Percentiles rank a stretch among this genome's conserved stretches.
Evolutionary conservation across 2,888 invertebrate species (phyloP).

Genomic region (Cantharis lateralis): DNA sequence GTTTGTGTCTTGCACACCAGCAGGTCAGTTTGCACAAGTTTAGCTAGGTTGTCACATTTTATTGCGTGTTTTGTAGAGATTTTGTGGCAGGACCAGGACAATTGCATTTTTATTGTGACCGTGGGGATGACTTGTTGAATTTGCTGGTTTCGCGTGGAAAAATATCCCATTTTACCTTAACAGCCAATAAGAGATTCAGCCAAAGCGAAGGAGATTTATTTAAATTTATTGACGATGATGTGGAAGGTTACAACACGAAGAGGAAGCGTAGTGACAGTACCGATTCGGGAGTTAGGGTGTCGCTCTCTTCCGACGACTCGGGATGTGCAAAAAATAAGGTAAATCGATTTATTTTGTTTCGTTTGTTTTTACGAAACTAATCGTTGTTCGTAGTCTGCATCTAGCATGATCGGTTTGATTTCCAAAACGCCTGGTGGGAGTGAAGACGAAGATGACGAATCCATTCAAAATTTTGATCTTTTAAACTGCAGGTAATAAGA

Average conservation of each 20-base stretch:
- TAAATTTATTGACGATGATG: constrained; percentile 31
- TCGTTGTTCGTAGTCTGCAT: not conserved
- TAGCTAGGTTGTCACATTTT: too few species aligned
- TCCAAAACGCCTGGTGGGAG: constrained; percentile 55
- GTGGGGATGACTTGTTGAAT: constrained; percentile 56
- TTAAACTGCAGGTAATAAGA: not conserved
- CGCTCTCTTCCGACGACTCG: constrained; percentile 52
- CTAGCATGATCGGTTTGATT: constrained; percentile 37
- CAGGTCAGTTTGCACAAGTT: constrained; percentile 54
- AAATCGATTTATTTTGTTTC: not conserved
- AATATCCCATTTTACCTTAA: not conserved
- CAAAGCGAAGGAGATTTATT: constrained; percentile 60
- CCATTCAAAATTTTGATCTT: not conserved
- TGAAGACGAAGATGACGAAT: constrained; percentile 42
- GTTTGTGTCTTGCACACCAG: constrained; percentile 67
- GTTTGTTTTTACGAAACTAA: not conserved
- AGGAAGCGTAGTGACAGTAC: constrained; percentile 40
- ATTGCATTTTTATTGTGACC: constrained; percentile 57
- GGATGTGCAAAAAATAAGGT: constrained; percentile 25
- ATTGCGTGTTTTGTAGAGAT: constrained; percentile 48
- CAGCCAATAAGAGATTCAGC: constrained; percentile 52
- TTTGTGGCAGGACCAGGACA: constrained; percentile 61
- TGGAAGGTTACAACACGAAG: constrained; percentile 40
- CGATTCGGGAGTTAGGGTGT: constrained; percentile 52
- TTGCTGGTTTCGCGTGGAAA: constrained; percentile 55